A percentile compares a stretch with the other conserved stretches of the same genome.
These are phyloP conservation scores for Athalia circularis DNA, from an alignment of 2,888 invertebrate genomes.

Conservation along the genomic window DNA sequence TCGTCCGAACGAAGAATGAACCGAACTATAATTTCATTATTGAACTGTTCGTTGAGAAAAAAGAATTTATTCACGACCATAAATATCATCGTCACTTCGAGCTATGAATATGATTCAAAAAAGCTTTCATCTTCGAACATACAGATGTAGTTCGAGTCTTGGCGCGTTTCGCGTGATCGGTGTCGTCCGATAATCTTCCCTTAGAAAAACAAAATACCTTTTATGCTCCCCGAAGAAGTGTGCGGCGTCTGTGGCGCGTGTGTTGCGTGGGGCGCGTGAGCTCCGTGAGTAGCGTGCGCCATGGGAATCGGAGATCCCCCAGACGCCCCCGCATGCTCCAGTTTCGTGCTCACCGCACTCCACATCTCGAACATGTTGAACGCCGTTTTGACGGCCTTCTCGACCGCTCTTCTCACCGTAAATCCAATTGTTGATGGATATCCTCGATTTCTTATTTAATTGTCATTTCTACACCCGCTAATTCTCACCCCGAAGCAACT, in stretches of 20 bases:
- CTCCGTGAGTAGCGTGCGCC: slow-evolving; percentile 78
- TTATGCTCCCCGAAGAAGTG: slow-evolving; percentile 88
- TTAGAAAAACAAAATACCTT: slow-evolving; percentile 77
- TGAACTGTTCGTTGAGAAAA: too few species aligned
- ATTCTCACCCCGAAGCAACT: too few species aligned
- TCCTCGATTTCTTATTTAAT: too few species aligned
- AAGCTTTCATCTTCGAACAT: too few species aligned
- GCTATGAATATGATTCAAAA: too few species aligned
- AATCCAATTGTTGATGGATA: too few species aligned
- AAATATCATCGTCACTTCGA: too few species aligned
- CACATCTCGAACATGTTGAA: slow-evolving; percentile 89
- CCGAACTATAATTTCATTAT: too few species aligned
- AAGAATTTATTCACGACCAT: too few species aligned
- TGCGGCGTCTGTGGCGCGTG: slow-evolving; percentile 83
- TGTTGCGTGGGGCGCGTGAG: slow-evolving; percentile 73
- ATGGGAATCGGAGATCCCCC: slow-evolving; percentile 72
- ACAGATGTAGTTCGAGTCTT: not conserved
- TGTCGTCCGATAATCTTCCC: not conserved
- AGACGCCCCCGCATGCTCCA: slow-evolving; percentile 77
- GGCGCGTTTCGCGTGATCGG: not conserved
- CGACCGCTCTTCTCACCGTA: not conserved
- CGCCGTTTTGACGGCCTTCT: slow-evolving; percentile 69
- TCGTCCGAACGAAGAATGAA: too few species aligned
- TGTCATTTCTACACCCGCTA: too few species aligned
- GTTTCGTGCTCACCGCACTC: slow-evolving; percentile 85